Evolutionary conservation across 2,113 vertebrate genomes (phyloP).

Genomic region (Petrocephalus zakoni): DNA sequence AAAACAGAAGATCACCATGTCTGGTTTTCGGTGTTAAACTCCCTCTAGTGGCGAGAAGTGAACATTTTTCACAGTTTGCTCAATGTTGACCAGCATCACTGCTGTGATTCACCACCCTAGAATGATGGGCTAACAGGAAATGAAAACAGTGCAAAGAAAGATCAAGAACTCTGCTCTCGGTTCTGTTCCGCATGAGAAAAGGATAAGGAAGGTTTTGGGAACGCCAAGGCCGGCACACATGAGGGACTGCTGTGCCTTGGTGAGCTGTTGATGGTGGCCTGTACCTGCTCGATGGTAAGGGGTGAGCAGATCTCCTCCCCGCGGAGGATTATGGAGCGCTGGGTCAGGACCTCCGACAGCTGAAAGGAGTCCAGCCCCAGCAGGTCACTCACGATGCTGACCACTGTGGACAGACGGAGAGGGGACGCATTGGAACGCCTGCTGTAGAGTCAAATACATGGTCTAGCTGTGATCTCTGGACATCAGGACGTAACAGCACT

Average conservation of each 20-base stretch:
- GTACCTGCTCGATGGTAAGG: slow-evolving; percentile 84
- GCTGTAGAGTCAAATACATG: not conserved
- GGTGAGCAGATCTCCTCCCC: slow-evolving; percentile 91
- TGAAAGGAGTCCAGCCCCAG: slow-evolving; percentile 83
- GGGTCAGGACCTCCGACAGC: slow-evolving; percentile 82
- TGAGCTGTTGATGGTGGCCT: not conserved
- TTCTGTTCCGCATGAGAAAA: not conserved
- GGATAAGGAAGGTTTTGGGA: not conserved
- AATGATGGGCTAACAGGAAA: not conserved
- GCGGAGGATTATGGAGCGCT: slow-evolving; percentile 85
- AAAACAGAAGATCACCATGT: not conserved
- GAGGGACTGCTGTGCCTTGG: not conserved
- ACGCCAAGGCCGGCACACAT: not conserved
- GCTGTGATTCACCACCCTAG: not conserved
- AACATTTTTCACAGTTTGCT: not conserved
- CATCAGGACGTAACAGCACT: not conserved
- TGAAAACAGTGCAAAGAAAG: not conserved
- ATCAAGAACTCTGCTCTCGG: not conserved
- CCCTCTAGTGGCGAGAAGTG: not conserved
- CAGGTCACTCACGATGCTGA: slow-evolving; percentile 75
- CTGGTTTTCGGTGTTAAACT: not conserved
- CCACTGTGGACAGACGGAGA: slow-evolving; percentile 59
- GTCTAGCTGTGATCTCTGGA: not conserved
- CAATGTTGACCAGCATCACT: not conserved
- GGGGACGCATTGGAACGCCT: not conserved